Evolutionary conservation across 2,888 invertebrate genomes (phyloP), one percentile per base, ranked within the genome.

Genomic region (Tipula vernalis): DNA sequence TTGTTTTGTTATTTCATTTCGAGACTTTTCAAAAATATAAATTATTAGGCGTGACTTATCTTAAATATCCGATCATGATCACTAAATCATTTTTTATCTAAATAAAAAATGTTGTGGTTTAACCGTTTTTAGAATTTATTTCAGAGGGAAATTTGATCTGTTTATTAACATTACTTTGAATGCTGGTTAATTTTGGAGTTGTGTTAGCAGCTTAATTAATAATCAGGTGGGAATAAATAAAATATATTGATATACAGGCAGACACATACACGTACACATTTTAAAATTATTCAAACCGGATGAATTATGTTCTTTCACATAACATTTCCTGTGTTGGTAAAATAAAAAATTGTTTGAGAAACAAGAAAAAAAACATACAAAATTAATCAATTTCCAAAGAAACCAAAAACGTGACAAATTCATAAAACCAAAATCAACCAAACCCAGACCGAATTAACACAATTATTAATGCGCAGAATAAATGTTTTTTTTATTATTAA

Each of bases 41-140:
- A 15, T 39, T 84, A 84, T 84, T n/a, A 84, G 84, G 41, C 84
- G 84, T 84, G 84, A 84, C 39, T 84, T 84, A 84, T 84, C 84
- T 84, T 39, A 13, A 39, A 84, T 36, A 83, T 84, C 36, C 41
- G 84, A 84, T 84, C 84, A 84, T 39, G 84, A 41, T 39, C 71
- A 39, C 39, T 84, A 84, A 84, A 84, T 84, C 84, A 84, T 84
- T 84, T 36, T 28, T 83, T 83, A 83, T 83, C 15, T 57, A 57
- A 57, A 18, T 18, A 57, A 57, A 15, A 28, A 28, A 3, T 71
- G 0, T 5, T 15, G n/a, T 5, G 51, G 51, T 15, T 15, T 51
- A n/a, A 51, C n/a, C 51, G n/a, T 71, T 18, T 15, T 51, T 51
- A 5, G 28, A 51, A 28, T 71, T 18, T 71, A 71, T 71, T 18